Evolutionary conservation across 2,113 vertebrate species (phyloP).

Genomic region (Amia ocellicauda): DNA sequence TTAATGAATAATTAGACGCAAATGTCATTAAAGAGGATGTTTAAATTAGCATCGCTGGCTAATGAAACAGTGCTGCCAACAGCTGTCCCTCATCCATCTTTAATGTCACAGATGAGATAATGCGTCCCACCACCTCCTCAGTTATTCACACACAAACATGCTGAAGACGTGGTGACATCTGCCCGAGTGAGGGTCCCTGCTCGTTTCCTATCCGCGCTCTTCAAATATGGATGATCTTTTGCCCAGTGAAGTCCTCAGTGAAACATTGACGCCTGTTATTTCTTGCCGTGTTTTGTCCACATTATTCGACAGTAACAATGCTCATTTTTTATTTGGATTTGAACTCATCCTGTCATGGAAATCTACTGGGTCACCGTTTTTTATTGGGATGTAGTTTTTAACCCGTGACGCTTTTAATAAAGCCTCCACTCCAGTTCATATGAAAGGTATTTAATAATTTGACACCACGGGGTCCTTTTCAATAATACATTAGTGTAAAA

Average conservation of each 20-base stretch:
- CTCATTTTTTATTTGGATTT: too few species aligned
- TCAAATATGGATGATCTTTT: conserved; percentile 74
- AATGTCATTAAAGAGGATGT: conserved; percentile 37
- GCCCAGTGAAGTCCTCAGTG: background rate
- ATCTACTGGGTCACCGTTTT: too few species aligned
- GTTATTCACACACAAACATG: conserved; percentile 89
- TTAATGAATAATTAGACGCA: conserved; percentile 25
- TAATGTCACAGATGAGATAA: conserved; percentile 85
- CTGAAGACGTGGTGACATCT: conserved; percentile 92
- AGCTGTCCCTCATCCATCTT: conserved; percentile 95
- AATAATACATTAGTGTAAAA: too few species aligned
- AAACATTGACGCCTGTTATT: conserved; percentile 9
- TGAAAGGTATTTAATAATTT: too few species aligned
- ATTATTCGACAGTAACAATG: too few species aligned
- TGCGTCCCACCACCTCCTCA: conserved; percentile 76
- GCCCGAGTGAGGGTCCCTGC: conserved; percentile 76
- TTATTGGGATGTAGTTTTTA: too few species aligned
- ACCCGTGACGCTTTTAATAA: too few species aligned
- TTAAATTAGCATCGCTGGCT: conserved; percentile 46
- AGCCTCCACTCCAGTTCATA: too few species aligned
- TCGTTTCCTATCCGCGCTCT: conserved; percentile 73
- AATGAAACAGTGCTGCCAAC: conserved; percentile 66
- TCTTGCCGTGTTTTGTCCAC: too few species aligned
- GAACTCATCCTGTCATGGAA: too few species aligned
- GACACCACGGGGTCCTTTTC: too few species aligned